These are phyloP conservation scores for Drosophila malerkotliana DNA, from an alignment of 1,140 invertebrate genomes.

Conservation along the genomic window DNA sequence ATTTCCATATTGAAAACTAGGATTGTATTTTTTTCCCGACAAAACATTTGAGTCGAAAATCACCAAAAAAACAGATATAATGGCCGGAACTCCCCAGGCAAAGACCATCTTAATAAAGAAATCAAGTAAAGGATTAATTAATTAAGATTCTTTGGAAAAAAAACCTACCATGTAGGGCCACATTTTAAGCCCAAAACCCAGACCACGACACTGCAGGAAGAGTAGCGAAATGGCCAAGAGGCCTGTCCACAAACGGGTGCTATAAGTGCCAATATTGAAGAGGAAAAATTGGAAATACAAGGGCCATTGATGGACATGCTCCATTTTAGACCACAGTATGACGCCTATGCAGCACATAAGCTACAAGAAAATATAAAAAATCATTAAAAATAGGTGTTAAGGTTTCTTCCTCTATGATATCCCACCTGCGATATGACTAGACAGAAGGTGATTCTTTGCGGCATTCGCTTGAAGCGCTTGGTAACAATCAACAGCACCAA, in stretches of 20 bases:
- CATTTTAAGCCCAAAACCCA: constrained; percentile 91
- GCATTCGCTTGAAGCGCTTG: constrained; percentile 90
- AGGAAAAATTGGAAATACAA: constrained; percentile 90
- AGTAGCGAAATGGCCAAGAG: constrained; percentile 91
- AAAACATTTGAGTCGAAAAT: constrained; percentile 84
- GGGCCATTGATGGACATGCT: constrained; percentile 84
- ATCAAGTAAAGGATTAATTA: background rate
- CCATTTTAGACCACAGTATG: constrained; percentile 87
- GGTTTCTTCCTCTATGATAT: constrained; percentile 55
- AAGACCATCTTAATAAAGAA: constrained; percentile 86
- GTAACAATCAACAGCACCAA: constrained; percentile 90
- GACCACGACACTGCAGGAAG: constrained; percentile 91
- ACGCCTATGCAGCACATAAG: constrained; percentile 88
- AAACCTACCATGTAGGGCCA: constrained; percentile 85
- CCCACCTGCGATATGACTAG: constrained; percentile 89
- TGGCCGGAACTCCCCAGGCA: constrained; percentile 89
- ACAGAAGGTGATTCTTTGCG: constrained; percentile 92
- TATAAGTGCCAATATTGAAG: constrained; percentile 90
- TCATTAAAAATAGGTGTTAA: background rate
- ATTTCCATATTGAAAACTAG: constrained; percentile 92
- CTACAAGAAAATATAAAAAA: constrained; percentile 66
- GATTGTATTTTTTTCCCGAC: constrained; percentile 87
- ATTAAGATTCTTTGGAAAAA: background rate
- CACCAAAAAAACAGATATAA: constrained; percentile 86
- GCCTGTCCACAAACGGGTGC: constrained; percentile 92